Conservation (phyloP, 2,113 vertebrate species). For the Gallinago undulata region DNA sequence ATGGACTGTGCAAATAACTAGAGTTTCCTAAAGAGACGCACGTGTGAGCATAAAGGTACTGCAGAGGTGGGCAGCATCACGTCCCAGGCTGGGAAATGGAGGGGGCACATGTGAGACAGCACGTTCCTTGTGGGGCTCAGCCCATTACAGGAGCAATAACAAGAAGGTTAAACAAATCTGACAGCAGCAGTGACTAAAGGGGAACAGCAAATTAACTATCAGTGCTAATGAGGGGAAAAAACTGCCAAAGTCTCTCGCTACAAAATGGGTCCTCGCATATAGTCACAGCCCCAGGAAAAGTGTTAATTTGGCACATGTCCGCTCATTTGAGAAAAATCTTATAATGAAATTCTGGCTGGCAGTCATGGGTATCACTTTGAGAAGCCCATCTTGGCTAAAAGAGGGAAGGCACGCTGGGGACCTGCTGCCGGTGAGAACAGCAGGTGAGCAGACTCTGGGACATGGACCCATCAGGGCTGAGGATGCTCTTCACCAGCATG, state of each 20-base stretch:
- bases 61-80: neutral
- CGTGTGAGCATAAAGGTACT: neutral
- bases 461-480: neutral
- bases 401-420: neutral
- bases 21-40: neutral
- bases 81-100: neutral
- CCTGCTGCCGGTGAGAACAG: neutral
- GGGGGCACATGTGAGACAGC: neutral
- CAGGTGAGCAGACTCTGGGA: rapidly evolving
- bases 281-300: neutral
- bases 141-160: neutral
- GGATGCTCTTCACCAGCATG: neutral
- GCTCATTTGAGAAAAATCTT: neutral
- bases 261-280: neutral
- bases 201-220: neutral
- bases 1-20: neutral
- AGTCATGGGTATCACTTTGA: neutral
- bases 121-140: neutral
- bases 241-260: neutral
- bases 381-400: neutral
- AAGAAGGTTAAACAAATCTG: neutral
- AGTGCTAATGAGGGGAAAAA: neutral
- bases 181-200: neutral
- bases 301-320: neutral
- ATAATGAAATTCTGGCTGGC: neutral